Conservation (phyloP, 2,113 vertebrate species). For the Labeo rohita region DNA sequence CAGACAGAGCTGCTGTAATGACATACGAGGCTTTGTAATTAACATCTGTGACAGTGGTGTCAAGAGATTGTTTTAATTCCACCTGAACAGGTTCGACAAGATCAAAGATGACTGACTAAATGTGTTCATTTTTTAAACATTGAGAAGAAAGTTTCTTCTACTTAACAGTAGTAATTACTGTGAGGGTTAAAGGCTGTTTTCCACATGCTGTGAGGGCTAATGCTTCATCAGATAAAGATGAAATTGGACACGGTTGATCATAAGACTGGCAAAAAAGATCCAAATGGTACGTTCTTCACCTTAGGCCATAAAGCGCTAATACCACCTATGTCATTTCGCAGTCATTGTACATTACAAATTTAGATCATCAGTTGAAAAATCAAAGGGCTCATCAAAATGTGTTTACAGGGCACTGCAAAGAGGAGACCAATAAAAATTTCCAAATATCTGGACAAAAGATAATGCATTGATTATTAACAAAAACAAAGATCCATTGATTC, state of each 20-base stretch:
- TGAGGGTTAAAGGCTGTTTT: slow-evolving; percentile 26
- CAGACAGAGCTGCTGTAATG: slow-evolving; percentile 38
- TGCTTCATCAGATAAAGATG: slow-evolving; percentile 61
- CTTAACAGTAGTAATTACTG: slow-evolving; percentile 32
- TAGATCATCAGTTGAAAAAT: not conserved
- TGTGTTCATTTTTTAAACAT: not conserved
- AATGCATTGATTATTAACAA: not conserved
- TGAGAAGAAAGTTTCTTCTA: slow-evolving; percentile 33
- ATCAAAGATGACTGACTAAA: slow-evolving; percentile 1
- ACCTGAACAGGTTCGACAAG: slow-evolving; percentile 43
- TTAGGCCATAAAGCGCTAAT: slow-evolving; percentile 49
- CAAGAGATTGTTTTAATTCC: slow-evolving; percentile 40
- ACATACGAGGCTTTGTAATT: slow-evolving; percentile 26
- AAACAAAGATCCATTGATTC: not conserved
- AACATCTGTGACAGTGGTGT: slow-evolving; percentile 34
- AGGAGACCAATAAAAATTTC: not conserved
- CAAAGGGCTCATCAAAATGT: slow-evolving; percentile 19
- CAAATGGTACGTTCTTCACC: slow-evolving; percentile 56
- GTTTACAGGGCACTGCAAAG: not conserved
- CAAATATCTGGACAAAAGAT: not conserved
- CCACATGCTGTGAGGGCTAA: slow-evolving; percentile 53
- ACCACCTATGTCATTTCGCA: slow-evolving; percentile 49
- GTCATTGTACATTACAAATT: slow-evolving; percentile 32
- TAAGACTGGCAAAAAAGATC: slow-evolving; percentile 56
- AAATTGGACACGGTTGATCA: slow-evolving; percentile 68